These are phyloP conservation scores for Dicranocentrus wangi DNA, from an alignment of 2,888 invertebrate species.

Conservation along the genomic window DNA sequence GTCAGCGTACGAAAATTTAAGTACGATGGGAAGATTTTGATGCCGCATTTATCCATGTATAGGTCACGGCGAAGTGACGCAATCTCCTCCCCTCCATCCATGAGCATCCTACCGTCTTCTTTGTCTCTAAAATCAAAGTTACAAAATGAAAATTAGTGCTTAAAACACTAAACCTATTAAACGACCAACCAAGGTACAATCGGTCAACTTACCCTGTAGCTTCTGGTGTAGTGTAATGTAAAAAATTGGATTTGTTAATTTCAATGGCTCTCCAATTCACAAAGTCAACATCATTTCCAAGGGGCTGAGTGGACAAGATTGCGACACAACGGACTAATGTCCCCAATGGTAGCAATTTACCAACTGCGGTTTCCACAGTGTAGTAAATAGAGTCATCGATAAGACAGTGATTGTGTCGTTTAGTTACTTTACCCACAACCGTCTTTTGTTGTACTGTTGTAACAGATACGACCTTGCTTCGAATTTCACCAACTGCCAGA, in stretches of 20 bases:
- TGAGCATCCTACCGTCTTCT: not conserved
- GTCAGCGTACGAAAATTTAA: slow-evolving; percentile 44
- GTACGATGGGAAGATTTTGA: slow-evolving; percentile 53
- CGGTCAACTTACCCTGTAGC: slow-evolving; percentile 32
- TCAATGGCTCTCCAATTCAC: slow-evolving; percentile 80
- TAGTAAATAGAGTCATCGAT: slow-evolving; percentile 81
- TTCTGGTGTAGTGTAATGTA: slow-evolving; percentile 46
- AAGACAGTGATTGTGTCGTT: slow-evolving; percentile 75
- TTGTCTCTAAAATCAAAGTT: not conserved
- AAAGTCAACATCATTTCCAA: slow-evolving; percentile 76
- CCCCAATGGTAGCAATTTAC: slow-evolving; percentile 79
- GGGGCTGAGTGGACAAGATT: slow-evolving; percentile 84
- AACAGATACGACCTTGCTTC: slow-evolving; percentile 47
- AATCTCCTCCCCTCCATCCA: slow-evolving; percentile 6
- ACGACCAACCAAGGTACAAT: too few relatives aligned
- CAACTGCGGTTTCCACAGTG: slow-evolving; percentile 78
- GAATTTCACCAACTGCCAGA: slow-evolving; percentile 28
- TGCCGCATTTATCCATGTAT: slow-evolving; percentile 58
- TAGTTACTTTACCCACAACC: slow-evolving; percentile 75
- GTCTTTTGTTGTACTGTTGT: slow-evolving; percentile 56
- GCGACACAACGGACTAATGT: slow-evolving; percentile 77
- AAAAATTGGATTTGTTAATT: slow-evolving; percentile 73
- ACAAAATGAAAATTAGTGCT: not conserved
- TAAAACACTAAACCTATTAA: too few relatives aligned
- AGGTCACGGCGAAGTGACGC: slow-evolving; percentile 35